phyloP scores from a whole-genome alignment of 1,140 invertebrate species.

The Sarcophaga bullata region DNA sequence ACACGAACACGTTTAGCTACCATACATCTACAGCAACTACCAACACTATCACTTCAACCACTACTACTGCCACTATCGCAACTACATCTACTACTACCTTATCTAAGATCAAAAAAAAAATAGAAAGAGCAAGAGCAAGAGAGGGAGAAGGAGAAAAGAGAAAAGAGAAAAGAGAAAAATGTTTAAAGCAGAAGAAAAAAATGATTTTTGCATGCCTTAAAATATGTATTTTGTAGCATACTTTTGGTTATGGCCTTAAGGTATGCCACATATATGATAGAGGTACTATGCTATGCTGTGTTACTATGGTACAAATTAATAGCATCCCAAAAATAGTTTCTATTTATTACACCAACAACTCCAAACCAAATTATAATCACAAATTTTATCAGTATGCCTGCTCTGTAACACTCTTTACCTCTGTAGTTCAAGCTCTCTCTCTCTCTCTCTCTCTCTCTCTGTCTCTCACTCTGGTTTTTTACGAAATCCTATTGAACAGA shows the following conservation, averaged over 20 bases:
- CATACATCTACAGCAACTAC: no score
- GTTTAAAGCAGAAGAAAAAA: neutral
- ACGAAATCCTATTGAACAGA: neutral
- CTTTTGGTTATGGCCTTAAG: neutral
- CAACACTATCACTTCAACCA: no score
- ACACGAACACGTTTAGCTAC: neutral
- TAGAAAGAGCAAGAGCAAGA: no score
- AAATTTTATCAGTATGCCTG: neutral
- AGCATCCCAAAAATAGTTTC: neutral
- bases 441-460: neutral
- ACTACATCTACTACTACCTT: no score
- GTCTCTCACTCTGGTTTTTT: neutral
- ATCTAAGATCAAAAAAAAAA: no score
- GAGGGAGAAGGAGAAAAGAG: no score
- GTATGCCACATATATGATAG: neutral
- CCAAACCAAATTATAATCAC: conserved; percentile 11
- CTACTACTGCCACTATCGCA: no score
- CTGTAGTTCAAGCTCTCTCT: neutral
- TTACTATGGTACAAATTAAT: neutral
- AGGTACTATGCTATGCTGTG: no score
- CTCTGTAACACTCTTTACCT: neutral
- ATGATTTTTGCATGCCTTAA: conserved; percentile 9
- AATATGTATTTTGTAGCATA: neutral
- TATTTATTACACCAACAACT: neutral
- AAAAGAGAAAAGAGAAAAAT: neutral